Evolutionary conservation across 2,797 vertebrate genomes (phyloP).

Genomic region (Aythya fuligula): DNA sequence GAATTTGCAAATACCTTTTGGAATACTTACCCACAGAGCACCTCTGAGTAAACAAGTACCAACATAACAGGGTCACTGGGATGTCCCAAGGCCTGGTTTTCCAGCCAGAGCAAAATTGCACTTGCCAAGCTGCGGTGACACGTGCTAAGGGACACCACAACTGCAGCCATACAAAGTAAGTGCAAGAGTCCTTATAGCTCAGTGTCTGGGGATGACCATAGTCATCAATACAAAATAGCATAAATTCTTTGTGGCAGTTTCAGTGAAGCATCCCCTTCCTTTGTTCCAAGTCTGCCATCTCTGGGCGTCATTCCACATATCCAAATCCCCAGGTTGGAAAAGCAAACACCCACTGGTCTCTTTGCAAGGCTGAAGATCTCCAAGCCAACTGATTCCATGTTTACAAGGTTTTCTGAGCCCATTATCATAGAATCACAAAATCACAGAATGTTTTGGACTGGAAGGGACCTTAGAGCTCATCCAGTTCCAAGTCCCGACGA

Average conservation of each 20-base stretch:
- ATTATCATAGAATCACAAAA: too few species aligned
- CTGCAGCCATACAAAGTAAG: background rate
- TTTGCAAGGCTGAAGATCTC: background rate
- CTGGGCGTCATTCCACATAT: background rate
- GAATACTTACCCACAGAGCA: background rate
- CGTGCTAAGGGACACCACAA: background rate
- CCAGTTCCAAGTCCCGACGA: too few species aligned
- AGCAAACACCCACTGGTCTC: background rate
- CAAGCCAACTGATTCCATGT: background rate
- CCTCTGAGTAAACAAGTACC: background rate
- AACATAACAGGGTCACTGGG: fast-evolving
- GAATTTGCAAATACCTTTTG: background rate
- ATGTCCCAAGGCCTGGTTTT: background rate
- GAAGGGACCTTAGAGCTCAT: too few species aligned
- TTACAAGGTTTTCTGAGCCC: background rate
- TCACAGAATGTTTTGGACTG: too few species aligned
- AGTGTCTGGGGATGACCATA: fast-evolving
- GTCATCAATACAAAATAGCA: background rate
- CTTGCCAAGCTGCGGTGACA: background rate
- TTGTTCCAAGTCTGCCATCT: background rate
- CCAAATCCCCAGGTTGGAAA: background rate
- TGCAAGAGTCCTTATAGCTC: background rate
- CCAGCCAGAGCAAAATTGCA: background rate
- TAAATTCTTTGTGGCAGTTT: background rate
- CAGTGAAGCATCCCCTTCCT: background rate